Evolutionary conservation across 2,888 invertebrate genomes (phyloP), one percentile per base, ranked within the genome.

Genomic region (Caenorhabditis sp.): DNA sequence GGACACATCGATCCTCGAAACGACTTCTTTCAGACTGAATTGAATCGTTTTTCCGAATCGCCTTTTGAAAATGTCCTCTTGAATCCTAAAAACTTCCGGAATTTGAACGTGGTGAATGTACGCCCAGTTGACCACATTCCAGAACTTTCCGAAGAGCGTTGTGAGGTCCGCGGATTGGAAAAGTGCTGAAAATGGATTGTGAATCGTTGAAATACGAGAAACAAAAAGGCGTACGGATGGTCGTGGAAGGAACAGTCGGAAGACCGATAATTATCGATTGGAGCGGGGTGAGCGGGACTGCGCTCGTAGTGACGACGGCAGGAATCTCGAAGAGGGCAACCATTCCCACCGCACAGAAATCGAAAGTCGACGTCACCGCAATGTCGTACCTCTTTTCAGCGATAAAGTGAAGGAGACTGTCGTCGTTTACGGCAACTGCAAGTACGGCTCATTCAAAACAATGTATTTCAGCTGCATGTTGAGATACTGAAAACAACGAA

Each of bases 311-410:
- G 9, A 52, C 56, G n/a, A 52, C 17, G 5, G 73, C 37, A 1
- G 73, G 65, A 20, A 73, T 58, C 13, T 53, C 41, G 17, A 50
- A 52, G 5, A 56, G 22, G 0, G 32, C 37, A 8, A 73, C n/a
- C 1, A 73, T 30, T 39, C 59, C 65, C 13, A 53, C 3, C 7
- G 62, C 74, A 61, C 80, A 80, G 27, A 43, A 74, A 35, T 75
- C 78, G 35, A 75, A 80, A 20, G 52, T 59, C 1, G 74, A 68
- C 15, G 73, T 68, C 8, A 80, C 37, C 6, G 62, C 75, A 13
- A 73, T 61, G 13, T 78, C 78, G 43, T 80, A 80, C 11, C 72
- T 62, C 8, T 53, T 39, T 15, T 41, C 52, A 20, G 43, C 32
- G 22, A 80, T 58, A 45, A 80, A 80, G 0, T 62, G 55, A 9